Evolutionary conservation across 2,113 vertebrate genomes (phyloP).

Genomic region (Guaruba guarouba): DNA sequence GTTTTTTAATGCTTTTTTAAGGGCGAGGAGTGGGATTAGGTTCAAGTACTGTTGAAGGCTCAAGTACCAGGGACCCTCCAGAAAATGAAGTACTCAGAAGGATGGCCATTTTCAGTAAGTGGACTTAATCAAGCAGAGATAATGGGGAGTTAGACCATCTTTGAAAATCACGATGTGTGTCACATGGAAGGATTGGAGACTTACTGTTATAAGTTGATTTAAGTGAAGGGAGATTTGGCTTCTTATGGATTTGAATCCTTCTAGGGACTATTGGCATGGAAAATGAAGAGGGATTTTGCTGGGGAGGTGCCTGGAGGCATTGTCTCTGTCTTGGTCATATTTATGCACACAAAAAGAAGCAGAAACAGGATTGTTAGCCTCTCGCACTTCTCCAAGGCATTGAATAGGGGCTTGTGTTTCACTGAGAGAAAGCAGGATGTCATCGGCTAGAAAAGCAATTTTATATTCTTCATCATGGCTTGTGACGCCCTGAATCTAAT

Average conservation of each 20-base stretch:
- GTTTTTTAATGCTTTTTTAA: background rate
- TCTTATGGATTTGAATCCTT: slow-evolving; percentile 27
- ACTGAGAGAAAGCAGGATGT: slow-evolving; percentile 56
- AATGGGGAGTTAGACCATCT: slow-evolving; percentile 34
- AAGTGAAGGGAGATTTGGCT: slow-evolving; percentile 44
- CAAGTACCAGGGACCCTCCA: background rate
- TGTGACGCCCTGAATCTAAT: slow-evolving; percentile 51
- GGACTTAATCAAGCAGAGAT: slow-evolving; percentile 40
- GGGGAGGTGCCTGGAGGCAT: slow-evolving; percentile 37
- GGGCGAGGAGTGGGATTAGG: background rate
- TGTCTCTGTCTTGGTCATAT: slow-evolving; percentile 18
- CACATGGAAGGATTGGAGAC: slow-evolving; percentile 35
- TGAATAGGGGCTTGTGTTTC: slow-evolving; percentile 59
- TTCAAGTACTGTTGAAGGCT: slow-evolving; percentile 3
- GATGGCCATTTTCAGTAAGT: slow-evolving; percentile 9
- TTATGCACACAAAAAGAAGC: slow-evolving; percentile 27
- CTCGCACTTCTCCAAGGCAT: background rate
- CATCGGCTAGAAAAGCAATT: slow-evolving; percentile 58
- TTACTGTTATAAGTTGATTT: slow-evolving; percentile 59
- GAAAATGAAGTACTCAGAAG: slow-evolving; percentile 22
- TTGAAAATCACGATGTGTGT: slow-evolving; percentile 47
- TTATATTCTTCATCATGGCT: slow-evolving; percentile 31
- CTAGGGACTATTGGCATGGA: slow-evolving; percentile 9
- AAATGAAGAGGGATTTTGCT: slow-evolving; percentile 50
- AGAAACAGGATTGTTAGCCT: background rate